A percentile compares a stretch with the other conserved stretches of the same genome.
phyloP scores from a whole-genome alignment of 2,888 invertebrate genomes.

The Trichogramma dendrolimi region DNA sequence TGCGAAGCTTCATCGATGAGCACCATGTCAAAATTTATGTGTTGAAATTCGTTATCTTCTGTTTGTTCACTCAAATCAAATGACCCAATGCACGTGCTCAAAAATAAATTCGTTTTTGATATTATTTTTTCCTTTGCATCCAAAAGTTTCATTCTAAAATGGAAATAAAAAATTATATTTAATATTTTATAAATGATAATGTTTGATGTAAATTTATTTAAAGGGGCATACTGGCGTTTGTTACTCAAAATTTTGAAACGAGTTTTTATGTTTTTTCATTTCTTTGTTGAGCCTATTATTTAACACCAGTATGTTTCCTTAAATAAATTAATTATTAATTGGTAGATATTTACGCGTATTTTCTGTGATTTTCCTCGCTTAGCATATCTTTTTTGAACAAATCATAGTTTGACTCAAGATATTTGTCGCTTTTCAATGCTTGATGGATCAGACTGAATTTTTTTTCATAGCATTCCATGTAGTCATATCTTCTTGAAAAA shows the following conservation, averaged over 20 bases:
- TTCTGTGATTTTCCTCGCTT: too few species aligned
- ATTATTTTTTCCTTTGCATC: neutral
- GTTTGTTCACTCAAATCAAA: neutral
- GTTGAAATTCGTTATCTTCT: neutral
- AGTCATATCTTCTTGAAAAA: neutral
- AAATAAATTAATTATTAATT: too few species aligned
- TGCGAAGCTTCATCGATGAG: conserved; percentile 1
- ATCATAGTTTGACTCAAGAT: neutral
- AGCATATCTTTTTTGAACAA: too few species aligned
- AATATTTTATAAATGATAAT: neutral
- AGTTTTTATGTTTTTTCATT: neutral
- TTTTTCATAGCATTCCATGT: neutral
- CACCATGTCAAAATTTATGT: neutral
- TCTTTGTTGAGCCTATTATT: neutral
- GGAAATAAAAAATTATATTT: neutral
- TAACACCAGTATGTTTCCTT: too few species aligned
- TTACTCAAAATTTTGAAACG: neutral
- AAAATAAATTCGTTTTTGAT: neutral
- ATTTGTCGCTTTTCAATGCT: neutral
- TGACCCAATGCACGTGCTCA: neutral
- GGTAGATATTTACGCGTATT: too few species aligned
- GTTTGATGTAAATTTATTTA: conserved; percentile 2
- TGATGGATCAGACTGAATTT: conserved; percentile 1
- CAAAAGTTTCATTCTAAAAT: neutral
- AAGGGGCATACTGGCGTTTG: neutral